These are phyloP conservation scores for Calameuta idolon DNA, from an alignment of 2,888 invertebrate genomes.

Conservation along the genomic window DNA sequence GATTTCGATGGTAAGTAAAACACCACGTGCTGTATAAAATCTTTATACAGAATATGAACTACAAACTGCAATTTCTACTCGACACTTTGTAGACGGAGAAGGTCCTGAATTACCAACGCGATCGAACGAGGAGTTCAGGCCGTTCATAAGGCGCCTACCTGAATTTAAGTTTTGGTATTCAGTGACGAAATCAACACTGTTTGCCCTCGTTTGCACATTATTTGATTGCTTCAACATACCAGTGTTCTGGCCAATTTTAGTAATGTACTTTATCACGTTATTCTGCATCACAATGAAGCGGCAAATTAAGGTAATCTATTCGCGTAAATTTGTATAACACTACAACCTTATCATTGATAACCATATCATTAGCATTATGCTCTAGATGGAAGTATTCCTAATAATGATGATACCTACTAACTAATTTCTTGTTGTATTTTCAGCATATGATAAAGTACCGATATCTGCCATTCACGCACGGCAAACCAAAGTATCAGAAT, in stretches of 20 bases:
- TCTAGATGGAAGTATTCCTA: too few relatives aligned
- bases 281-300: constrained; percentile 99
- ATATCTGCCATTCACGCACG: constrained; percentile 98
- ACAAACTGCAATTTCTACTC: constrained; percentile 45
- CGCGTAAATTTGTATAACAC: neutral
- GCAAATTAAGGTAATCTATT: constrained; percentile 90
- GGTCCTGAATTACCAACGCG: constrained; percentile 96
- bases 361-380: too few relatives aligned
- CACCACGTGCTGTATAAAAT: neutral
- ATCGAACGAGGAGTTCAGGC: constrained; percentile 97
- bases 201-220: constrained; percentile 93
- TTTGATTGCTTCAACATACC: constrained; percentile 99
- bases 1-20: constrained; percentile 84
- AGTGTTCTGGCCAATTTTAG: constrained; percentile 99
- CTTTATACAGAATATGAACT: neutral
- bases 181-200: constrained; percentile 91
- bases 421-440: constrained; percentile 60
- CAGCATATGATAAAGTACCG: constrained; percentile 99
- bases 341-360: neutral
- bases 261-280: constrained; percentile 99
- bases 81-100: constrained; percentile 74
- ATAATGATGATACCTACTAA: too few relatives aligned
- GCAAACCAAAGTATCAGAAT: constrained; percentile 94
- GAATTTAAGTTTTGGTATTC: constrained; percentile 99
- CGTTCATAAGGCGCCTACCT: constrained; percentile 95